Percentiles rank a stretch among this genome's conserved stretches.
Conservation (phyloP, 2,113 vertebrate species). For the Nyctereutes procyonoides region DNA sequence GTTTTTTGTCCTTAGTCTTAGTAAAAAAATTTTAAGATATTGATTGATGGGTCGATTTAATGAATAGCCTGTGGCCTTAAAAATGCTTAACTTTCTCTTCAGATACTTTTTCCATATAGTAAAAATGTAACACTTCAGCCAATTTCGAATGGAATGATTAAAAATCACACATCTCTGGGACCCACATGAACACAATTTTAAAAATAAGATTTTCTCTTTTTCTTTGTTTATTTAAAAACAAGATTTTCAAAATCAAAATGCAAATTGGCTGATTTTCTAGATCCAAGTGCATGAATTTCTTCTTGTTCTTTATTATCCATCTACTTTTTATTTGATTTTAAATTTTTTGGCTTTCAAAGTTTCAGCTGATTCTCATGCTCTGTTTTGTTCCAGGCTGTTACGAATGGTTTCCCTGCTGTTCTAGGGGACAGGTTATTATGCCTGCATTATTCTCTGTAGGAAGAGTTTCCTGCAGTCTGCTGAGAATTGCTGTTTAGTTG, state of each 20-base stretch:
- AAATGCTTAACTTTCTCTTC: constrained; percentile 29
- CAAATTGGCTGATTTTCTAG: constrained; percentile 37
- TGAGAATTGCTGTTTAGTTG: constrained; percentile 69
- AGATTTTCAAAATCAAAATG: constrained; percentile 55
- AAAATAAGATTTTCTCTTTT: neutral
- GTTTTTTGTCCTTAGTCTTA: neutral
- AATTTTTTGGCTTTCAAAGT: neutral
- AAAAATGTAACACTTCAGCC: constrained; percentile 30
- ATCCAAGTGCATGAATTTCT: neutral
- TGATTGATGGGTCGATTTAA: neutral
- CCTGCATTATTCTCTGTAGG: constrained; percentile 65
- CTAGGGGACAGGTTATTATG: constrained; percentile 44
- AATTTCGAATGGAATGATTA: constrained; percentile 32
- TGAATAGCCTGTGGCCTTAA: neutral
- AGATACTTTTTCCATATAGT: constrained; percentile 2
- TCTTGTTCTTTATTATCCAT: constrained; percentile 47
- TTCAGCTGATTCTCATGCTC: neutral
- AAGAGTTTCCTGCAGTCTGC: constrained; percentile 65
- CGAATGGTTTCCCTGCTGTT: constrained; percentile 64
- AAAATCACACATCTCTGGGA: neutral
- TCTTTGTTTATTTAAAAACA: neutral
- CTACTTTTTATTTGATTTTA: neutral
- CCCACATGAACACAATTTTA: constrained; percentile 19
- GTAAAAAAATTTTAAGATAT: neutral
- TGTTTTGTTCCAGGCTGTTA: constrained; percentile 54